phyloP scores from a whole-genome alignment of 1,140 invertebrate genomes.

The Onthophagus taurus region DNA sequence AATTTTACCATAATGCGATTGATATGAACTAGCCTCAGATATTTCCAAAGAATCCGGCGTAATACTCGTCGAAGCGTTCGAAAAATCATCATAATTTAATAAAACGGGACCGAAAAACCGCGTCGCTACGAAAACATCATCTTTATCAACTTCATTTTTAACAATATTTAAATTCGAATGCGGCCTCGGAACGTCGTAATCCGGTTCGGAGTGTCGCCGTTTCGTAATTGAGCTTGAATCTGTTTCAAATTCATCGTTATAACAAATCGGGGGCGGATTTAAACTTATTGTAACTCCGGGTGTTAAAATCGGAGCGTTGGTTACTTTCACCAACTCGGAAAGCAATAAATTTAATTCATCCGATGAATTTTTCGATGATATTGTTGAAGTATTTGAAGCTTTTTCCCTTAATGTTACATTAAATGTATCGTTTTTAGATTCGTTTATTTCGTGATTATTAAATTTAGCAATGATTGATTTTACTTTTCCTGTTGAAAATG shows the following conservation, averaged over 20 bases:
- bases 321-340: conserved; percentile 32
- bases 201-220: conserved; percentile 35
- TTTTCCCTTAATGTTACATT: background rate
- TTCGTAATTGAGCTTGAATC: conserved; percentile 26
- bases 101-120: conserved; percentile 31
- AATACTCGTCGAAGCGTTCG: background rate
- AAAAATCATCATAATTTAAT: conserved; percentile 7
- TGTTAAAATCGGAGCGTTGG: conserved; percentile 30
- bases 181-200: conserved; percentile 39
- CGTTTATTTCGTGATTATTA: conserved; percentile 15
- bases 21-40: background rate
- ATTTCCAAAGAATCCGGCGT: conserved; percentile 8
- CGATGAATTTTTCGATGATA: conserved; percentile 1
- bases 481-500: conserved; percentile 19
- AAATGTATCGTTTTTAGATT: conserved; percentile 1
- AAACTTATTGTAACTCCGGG: conserved; percentile 31
- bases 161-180: conserved; percentile 29
- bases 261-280: conserved; percentile 18
- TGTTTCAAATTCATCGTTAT: conserved; percentile 26
- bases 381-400: background rate
- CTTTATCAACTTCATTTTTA: conserved; percentile 17
- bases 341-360: conserved; percentile 32
- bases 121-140: conserved; percentile 24
- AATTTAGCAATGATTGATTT: conserved; percentile 31
- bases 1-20: no score